A percentile compares a stretch with the other conserved stretches of the same genome.
phyloP scores from a whole-genome alignment of 2,888 invertebrate species.

The Phorcus lineatus region DNA sequence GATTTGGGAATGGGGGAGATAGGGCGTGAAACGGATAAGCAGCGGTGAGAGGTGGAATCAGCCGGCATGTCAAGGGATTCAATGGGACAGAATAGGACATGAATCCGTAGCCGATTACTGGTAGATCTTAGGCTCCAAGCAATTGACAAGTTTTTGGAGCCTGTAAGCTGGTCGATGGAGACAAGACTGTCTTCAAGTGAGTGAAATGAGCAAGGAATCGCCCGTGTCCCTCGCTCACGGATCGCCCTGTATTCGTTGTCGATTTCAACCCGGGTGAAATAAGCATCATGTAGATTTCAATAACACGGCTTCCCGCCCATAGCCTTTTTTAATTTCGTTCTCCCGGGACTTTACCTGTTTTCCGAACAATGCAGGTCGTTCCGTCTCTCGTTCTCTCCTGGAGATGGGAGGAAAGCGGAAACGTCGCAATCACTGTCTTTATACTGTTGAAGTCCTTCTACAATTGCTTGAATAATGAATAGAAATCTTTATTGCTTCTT shows the following conservation, averaged over 20 bases:
- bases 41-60: not conserved
- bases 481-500: not conserved
- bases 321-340: not conserved
- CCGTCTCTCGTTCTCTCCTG: not conserved
- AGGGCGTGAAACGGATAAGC: constrained; percentile 13
- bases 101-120: constrained; percentile 3
- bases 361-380: not conserved
- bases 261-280: not conserved
- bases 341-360: not conserved
- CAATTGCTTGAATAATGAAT: not conserved
- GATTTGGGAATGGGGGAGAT: constrained; percentile 10
- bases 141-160: constrained; percentile 4
- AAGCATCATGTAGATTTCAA: constrained; percentile 7
- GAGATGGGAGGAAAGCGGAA: not conserved
- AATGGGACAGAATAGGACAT: not conserved
- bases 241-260: not conserved
- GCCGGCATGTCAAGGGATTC: not conserved
- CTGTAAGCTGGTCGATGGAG: not conserved
- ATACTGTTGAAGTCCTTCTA: not conserved
- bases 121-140: not conserved
- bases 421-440: not conserved
- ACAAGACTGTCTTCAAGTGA: not conserved
- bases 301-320: not conserved
- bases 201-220: not conserved
- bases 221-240: constrained; percentile 1